Conservation (phyloP, 2,113 vertebrate species). For the Cygnus buccinator region DNA sequence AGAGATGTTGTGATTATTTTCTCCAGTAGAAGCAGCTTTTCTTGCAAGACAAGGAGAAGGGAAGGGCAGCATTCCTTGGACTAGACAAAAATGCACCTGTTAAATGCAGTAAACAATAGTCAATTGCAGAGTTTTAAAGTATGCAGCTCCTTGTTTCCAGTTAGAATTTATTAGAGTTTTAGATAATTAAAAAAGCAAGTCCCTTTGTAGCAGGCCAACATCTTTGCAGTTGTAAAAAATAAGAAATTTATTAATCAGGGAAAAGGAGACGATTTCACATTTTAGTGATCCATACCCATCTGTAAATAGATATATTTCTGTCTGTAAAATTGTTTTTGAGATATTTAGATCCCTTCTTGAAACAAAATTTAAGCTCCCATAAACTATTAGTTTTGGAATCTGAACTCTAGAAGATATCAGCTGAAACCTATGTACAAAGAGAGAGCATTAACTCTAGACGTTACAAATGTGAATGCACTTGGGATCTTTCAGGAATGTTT, state of each 20-base stretch:
- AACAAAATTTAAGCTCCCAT: neutral
- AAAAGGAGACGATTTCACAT: neutral
- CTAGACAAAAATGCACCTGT: neutral
- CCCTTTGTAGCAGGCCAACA: neutral
- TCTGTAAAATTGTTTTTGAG: neutral
- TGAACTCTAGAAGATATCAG: neutral
- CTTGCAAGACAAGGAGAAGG: neutral
- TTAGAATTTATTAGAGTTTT: neutral
- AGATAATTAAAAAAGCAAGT: neutral
- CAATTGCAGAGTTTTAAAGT: neutral
- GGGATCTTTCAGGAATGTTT: neutral
- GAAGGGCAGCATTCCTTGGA: neutral
- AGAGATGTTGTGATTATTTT: neutral
- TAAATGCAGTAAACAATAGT: neutral
- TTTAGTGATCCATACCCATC: neutral
- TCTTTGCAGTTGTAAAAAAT: neutral
- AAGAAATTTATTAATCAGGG: neutral
- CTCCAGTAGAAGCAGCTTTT: neutral
- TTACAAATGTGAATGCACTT: neutral
- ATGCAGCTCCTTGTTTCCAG: neutral
- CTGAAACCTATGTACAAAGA: neutral
- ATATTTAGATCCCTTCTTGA: neutral
- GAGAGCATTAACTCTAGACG: neutral
- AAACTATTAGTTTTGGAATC: neutral
- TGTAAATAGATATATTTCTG: neutral